Evolutionary conservation across 1,140 invertebrate genomes (phyloP).

Genomic region (Musca domestica): DNA sequence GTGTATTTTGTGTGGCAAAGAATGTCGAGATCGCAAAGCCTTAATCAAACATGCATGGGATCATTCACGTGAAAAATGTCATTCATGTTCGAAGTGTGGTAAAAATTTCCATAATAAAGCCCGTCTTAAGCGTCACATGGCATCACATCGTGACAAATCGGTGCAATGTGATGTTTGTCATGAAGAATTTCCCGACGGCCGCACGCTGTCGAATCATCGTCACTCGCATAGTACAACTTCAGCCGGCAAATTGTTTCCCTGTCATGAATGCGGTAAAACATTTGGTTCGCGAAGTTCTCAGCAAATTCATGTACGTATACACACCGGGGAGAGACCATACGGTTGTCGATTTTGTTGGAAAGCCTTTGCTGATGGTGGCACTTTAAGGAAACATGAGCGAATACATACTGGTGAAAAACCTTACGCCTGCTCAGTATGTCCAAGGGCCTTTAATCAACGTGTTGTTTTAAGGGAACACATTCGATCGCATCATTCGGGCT

Average conservation of each 20-base stretch:
- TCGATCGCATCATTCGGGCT: slow-evolving; percentile 75
- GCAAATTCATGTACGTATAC: slow-evolving; percentile 87
- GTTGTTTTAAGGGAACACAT: slow-evolving; percentile 80
- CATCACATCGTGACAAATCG: slow-evolving; percentile 68
- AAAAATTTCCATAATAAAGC: slow-evolving; percentile 72
- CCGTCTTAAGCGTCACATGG: slow-evolving; percentile 63
- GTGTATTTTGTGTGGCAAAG: slow-evolving; percentile 67
- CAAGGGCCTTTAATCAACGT: slow-evolving; percentile 79
- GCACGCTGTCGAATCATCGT: slow-evolving; percentile 68
- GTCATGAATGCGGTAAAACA: slow-evolving; percentile 80
- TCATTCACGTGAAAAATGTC: slow-evolving; percentile 61
- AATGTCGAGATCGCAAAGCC: slow-evolving; percentile 67
- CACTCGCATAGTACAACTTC: slow-evolving; percentile 64
- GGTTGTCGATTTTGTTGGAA: slow-evolving; percentile 97
- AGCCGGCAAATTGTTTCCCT: slow-evolving; percentile 72
- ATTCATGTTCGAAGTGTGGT: slow-evolving; percentile 64
- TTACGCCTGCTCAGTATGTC: slow-evolving; percentile 93
- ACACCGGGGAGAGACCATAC: slow-evolving; percentile 78
- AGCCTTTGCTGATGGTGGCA: slow-evolving; percentile 96
- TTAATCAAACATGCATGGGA: slow-evolving; percentile 68
- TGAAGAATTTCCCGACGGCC: slow-evolving; percentile 68
- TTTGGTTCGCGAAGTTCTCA: slow-evolving; percentile 85
- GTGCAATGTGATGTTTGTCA: slow-evolving; percentile 70
- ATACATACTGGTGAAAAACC: slow-evolving; percentile 97
- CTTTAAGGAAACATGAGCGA: slow-evolving; percentile 93